phyloP scores from a whole-genome alignment of 2,888 invertebrate genomes.

The Meiosimyza decipiens region DNA sequence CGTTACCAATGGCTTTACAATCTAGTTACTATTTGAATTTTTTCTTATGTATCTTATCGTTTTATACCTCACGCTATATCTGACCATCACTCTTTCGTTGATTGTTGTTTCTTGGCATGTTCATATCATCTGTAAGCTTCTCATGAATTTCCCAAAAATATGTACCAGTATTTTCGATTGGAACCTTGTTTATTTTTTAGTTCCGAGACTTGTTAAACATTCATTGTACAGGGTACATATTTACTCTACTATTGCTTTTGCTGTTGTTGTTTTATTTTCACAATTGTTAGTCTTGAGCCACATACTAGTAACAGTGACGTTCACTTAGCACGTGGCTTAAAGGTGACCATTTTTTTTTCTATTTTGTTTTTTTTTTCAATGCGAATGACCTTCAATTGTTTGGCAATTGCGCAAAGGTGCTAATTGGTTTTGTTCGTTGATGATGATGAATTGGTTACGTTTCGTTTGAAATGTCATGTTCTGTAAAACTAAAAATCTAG shows the following conservation, averaged over 20 bases:
- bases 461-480: too few relatives aligned
- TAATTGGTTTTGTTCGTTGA: not conserved
- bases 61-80: not conserved
- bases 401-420: constrained; percentile 11
- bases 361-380: not conserved
- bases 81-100: not conserved
- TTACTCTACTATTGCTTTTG: not conserved
- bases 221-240: not conserved
- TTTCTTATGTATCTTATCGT: not conserved
- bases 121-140: not conserved
- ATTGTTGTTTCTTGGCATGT: constrained; percentile 13
- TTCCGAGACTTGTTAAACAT: not conserved
- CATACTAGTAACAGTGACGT: constrained; percentile 2
- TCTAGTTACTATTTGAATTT: not conserved
- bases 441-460: not conserved
- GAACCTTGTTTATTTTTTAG: constrained; percentile 35
- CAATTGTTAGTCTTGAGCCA: not conserved
- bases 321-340: constrained; percentile 3
- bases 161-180: constrained; percentile 36
- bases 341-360: not conserved
- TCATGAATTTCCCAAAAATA: constrained; percentile 10
- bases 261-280: constrained; percentile 2
- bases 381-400: constrained; percentile 29
- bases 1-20: not conserved
- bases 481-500: too few relatives aligned